These are phyloP conservation scores for Achroia grisella DNA, from an alignment of 1,140 invertebrate species.

Conservation along the genomic window DNA sequence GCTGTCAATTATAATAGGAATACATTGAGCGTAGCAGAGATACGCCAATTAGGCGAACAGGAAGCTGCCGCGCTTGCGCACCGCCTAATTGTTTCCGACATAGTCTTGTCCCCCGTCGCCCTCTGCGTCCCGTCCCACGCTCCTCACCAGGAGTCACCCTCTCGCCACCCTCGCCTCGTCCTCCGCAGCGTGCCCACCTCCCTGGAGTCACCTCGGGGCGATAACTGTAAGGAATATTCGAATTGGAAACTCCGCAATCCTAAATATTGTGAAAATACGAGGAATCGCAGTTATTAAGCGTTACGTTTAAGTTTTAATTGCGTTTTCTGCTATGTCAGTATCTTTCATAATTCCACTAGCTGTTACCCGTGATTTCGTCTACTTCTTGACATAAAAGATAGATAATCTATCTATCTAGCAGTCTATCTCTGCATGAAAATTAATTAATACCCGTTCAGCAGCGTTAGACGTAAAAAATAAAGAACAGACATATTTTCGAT, in stretches of 20 bases:
- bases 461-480: no score
- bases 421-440: no score
- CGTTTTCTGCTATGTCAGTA: background rate
- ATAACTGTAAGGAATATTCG: constrained; percentile 1
- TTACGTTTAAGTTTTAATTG: no score
- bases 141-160: no score
- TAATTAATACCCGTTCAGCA: no score
- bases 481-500: no score
- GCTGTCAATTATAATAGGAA: constrained; percentile 30
- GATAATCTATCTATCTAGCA: no score
- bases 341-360: no score
- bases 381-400: no score
- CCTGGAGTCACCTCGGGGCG: constrained; percentile 1
- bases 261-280: constrained; percentile 9
- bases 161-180: background rate
- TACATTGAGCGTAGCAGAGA: constrained; percentile 29
- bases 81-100: constrained; percentile 37
- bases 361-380: no score
- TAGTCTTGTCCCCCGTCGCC: constrained; percentile 12
- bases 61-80: constrained; percentile 33
- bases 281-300: background rate
- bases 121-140: background rate
- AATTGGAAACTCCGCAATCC: constrained; percentile 3
- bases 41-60: constrained; percentile 33
- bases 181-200: background rate